Conservation (phyloP, 2,797 vertebrate species). For the Staurois parvus region DNA sequence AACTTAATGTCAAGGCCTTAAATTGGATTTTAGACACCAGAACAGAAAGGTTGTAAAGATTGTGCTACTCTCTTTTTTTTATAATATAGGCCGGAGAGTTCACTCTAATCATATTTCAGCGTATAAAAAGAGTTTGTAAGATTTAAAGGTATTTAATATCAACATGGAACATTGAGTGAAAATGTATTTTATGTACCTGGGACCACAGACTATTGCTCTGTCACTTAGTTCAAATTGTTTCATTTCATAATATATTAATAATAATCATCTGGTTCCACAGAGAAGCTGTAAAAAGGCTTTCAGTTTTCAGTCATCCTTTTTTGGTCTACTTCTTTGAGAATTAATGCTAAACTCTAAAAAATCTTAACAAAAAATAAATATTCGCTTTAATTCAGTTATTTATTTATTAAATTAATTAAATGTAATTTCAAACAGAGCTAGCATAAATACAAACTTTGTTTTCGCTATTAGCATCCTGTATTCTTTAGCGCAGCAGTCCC, state of each 20-base stretch:
- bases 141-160: constrained; percentile 31
- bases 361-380: too few species aligned
- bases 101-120: background rate
- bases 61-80: constrained; percentile 2
- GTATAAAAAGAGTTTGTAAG: too few species aligned
- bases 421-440: too few species aligned
- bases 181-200: constrained; percentile 11
- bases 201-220: background rate
- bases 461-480: too few species aligned
- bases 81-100: constrained; percentile 35
- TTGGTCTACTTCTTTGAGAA: too few species aligned
- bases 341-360: too few species aligned
- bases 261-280: background rate
- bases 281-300: background rate
- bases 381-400: too few species aligned
- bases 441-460: too few species aligned
- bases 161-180: background rate
- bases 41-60: constrained; percentile 21
- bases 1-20: constrained; percentile 56
- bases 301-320: background rate
- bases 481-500: too few species aligned
- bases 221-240: background rate
- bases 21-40: constrained; percentile 50
- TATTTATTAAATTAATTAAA: too few species aligned
- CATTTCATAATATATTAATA: background rate